These are phyloP conservation scores for Heliconius nattereri DNA, from an alignment of 1,140 invertebrate genomes.

Conservation along the genomic window DNA sequence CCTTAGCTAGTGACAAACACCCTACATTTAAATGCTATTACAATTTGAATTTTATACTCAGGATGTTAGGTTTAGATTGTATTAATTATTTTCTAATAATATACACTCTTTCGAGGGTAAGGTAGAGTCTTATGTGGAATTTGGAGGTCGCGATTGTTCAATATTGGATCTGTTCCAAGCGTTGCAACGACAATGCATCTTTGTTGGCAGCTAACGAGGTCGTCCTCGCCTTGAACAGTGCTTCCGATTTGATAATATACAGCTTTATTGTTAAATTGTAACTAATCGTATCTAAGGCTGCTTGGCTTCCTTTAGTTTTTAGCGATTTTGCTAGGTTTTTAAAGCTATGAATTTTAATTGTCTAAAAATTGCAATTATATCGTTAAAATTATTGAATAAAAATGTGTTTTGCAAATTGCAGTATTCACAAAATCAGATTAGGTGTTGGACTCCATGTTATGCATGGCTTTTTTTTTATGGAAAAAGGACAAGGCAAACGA, in stretches of 20 bases:
- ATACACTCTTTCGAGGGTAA: conserved; percentile 26
- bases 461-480: no score
- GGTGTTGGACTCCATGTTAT: no score
- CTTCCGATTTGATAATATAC: conserved; percentile 66
- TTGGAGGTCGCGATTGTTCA: conserved; percentile 71
- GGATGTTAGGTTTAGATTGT: conserved; percentile 20
- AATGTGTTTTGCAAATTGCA: no score
- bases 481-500: no score
- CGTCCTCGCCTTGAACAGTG: conserved; percentile 63
- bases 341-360: not conserved
- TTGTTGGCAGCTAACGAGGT: conserved; percentile 69
- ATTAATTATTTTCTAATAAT: conserved; percentile 13
- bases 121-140: conserved; percentile 73
- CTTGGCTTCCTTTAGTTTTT: conserved; percentile 41
- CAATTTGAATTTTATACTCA: conserved; percentile 20
- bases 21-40: conserved; percentile 31
- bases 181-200: conserved; percentile 70
- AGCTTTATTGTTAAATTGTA: conserved; percentile 62
- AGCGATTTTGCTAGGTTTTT: not conserved
- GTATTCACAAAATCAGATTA: no score
- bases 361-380: no score
- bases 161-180: conserved; percentile 77
- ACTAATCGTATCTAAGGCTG: conserved; percentile 56
- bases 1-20: conserved; percentile 52
- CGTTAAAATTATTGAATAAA: no score